Base-by-base conservation (phyloP, 2,797 vertebrate genomes). In the Enteromius paludinosus region DNA sequence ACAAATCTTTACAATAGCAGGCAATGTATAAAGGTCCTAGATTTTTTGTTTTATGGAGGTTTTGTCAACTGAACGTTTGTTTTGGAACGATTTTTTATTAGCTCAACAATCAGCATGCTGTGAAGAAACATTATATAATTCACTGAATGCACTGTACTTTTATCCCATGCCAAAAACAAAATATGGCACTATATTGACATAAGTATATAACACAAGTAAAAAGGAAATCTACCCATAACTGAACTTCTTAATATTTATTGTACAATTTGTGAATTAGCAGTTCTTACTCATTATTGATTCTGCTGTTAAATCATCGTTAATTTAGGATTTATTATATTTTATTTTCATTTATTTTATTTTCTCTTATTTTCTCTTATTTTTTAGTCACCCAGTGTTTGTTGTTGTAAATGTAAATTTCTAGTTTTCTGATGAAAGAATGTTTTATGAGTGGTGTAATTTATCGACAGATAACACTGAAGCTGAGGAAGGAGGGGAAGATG, bases 391-490 rank as follows among this genome's bases (percentile, higher is more conserved):
- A 11, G 2, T 43, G 10, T 43, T 45, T 45, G 43, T 45, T 3
- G 11, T 45, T 45, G 43, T 45, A 28, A 28, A 5, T 30, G 25
- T 33, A 25, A 30, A 73, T 15, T n/a, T 73, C 0, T 15, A 35
- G 9, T n/a, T 25, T 61, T 70, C 17, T 7, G 3, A 23, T 25
- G 49, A 41, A 49, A 52, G 49, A 56, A 28, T 41, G 10, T 49
- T 77, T 77, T 10, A 61, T 77, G 54, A 25, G n/a, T 25, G 20
- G 1, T 14, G 6, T 61, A 71, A 85, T 72, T 35, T 30, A 79
- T 71, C 70, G n/a, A 54, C 78, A 84, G 87, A 33, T 59, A 79
- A 86, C 65, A 79, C 65, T 2, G 45, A 69, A 20, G 66, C 83
- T 38, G 45, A 79, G 86, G 78, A 87, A 69, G 76, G n/a, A 75